Conservation (phyloP, 2,888 invertebrate genomes). For the Sarcophaga carnaria region DNA sequence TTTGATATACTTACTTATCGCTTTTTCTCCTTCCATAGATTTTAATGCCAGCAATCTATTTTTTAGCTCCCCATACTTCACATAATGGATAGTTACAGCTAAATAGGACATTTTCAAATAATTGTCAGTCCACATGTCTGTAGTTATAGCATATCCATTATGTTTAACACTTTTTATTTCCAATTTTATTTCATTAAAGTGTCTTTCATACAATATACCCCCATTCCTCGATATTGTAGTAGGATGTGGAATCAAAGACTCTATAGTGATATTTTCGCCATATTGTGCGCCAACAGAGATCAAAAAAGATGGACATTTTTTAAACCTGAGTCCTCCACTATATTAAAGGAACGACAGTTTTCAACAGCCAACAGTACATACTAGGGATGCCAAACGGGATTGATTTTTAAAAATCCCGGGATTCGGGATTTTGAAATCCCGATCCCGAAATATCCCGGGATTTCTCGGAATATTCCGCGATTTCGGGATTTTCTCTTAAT, state of each 20-base stretch:
- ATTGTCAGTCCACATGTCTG: slow-evolving; percentile 61
- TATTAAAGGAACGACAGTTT: slow-evolving; percentile 63
- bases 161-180: slow-evolving; percentile 23
- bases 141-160: slow-evolving; percentile 59
- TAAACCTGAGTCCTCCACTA: slow-evolving; percentile 58
- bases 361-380: slow-evolving; percentile 10
- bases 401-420: too few species aligned
- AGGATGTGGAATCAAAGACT: slow-evolving; percentile 18
- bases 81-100: slow-evolving; percentile 63
- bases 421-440: too few species aligned
- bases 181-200: slow-evolving; percentile 41
- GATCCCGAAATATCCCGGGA: too few species aligned
- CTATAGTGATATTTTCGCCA: slow-evolving; percentile 5
- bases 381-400: too few species aligned
- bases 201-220: slow-evolving; percentile 6
- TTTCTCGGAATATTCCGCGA: too few species aligned
- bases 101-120: slow-evolving; percentile 60
- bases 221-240: slow-evolving; percentile 27
- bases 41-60: slow-evolving; percentile 59
- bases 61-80: slow-evolving; percentile 61
- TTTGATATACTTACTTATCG: slow-evolving; percentile 16
- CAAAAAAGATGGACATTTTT: slow-evolving; percentile 4
- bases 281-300: slow-evolving; percentile 16
- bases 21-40: slow-evolving; percentile 23
- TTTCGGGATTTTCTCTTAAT: too few species aligned